phyloP scores from a whole-genome alignment of 2,888 invertebrate genomes.

The Pachliopta kotzebuea region DNA sequence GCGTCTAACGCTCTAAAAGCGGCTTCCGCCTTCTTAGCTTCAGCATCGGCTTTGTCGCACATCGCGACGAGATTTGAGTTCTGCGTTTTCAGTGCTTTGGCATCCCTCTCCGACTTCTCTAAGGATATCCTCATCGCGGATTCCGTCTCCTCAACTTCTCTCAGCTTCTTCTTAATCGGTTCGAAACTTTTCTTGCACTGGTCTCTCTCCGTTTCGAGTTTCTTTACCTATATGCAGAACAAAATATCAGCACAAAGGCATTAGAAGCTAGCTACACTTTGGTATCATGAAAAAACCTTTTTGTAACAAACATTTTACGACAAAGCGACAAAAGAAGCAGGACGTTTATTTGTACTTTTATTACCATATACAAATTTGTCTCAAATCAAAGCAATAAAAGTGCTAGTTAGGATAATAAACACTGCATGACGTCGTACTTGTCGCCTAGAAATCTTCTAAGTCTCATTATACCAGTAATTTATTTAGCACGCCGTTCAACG shows the following conservation, averaged over 20 bases:
- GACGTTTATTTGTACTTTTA: too few species aligned
- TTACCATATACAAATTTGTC: too few species aligned
- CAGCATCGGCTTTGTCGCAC: conserved; percentile 68
- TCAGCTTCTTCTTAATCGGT: conserved; percentile 76
- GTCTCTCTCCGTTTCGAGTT: conserved; percentile 62
- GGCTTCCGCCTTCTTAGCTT: conserved; percentile 72
- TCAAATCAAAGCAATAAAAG: too few species aligned
- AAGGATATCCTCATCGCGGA: conserved; percentile 75
- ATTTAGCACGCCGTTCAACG: too few species aligned
- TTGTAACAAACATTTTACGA: too few species aligned
- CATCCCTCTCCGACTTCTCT: conserved; percentile 78
- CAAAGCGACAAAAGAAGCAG: too few species aligned
- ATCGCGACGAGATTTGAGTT: conserved; percentile 69
- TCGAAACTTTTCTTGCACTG: conserved; percentile 77
- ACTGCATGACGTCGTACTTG: too few species aligned
- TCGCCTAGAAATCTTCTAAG: too few species aligned
- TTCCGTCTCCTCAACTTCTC: conserved; percentile 81
- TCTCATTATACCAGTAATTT: too few species aligned
- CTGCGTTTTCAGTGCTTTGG: conserved; percentile 68
- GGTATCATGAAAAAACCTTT: too few species aligned
- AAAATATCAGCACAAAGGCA: not conserved
- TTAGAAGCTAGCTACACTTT: too few species aligned
- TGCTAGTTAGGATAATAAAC: too few species aligned
- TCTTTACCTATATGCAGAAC: conserved; percentile 46
- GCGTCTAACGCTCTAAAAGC: conserved; percentile 64